phyloP scores from a whole-genome alignment of 2,113 vertebrate genomes.

The Scophthalmus maximus region DNA sequence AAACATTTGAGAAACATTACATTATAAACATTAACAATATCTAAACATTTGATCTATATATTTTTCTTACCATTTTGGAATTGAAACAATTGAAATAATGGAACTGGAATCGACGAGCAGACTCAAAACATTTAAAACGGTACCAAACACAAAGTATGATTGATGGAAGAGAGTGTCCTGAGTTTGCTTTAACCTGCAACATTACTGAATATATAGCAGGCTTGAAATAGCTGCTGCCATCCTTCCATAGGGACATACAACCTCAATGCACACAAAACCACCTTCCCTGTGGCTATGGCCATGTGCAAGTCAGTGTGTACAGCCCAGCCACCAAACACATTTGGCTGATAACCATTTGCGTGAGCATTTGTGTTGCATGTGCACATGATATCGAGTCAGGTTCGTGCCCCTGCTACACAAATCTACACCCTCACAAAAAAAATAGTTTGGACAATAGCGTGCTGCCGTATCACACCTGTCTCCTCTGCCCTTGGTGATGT shows the following conservation, averaged over 20 bases:
- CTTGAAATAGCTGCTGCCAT: conserved; percentile 66
- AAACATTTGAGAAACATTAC: background rate
- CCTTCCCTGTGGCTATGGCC: conserved; percentile 56
- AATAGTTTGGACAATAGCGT: conserved; percentile 13
- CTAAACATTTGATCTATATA: background rate
- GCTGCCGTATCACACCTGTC: conserved; percentile 86
- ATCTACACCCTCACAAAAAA: background rate
- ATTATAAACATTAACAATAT: conserved; percentile 8
- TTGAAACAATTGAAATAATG: background rate
- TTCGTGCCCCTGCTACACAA: background rate
- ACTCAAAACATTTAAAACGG: background rate
- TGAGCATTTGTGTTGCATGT: background rate
- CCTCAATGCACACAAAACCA: conserved; percentile 49
- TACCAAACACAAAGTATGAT: background rate
- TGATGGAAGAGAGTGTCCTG: conserved; percentile 41
- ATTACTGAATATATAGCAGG: conserved; percentile 55
- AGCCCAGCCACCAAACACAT: background rate
- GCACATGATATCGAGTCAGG: background rate
- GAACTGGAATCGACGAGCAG: background rate
- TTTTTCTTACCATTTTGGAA: background rate
- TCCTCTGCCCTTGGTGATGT: conserved; percentile 95
- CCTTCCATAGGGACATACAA: conserved; percentile 57
- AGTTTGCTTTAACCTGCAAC: conserved; percentile 43
- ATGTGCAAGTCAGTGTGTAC: conserved; percentile 13
- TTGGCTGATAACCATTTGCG: background rate